Evolutionary conservation across 2,113 vertebrate species (phyloP), one percentile per base, ranked within the genome.

Genomic region (Strigops habroptila): DNA sequence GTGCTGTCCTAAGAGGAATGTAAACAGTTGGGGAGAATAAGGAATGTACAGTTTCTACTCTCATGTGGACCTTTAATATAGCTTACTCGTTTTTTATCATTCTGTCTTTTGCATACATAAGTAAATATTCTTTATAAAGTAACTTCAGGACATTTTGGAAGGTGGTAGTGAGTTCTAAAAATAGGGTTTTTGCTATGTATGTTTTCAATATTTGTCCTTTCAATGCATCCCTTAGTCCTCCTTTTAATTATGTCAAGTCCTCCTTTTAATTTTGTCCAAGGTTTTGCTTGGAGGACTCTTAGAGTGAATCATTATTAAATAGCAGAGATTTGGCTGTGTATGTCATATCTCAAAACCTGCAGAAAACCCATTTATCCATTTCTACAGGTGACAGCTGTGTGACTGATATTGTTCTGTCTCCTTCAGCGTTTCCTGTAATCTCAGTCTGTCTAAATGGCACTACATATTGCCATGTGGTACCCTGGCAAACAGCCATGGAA

Each of bases 131-230:
- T 79, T 70, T 23, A 24, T 69, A 27, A 81, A 77, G 15, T 69
- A 70, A 55, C 7, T 88, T 67, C 1, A 39, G 30, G 8, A 60
- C 6, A 14, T 39, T 82, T 76, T 73, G 21, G 31, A 77, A 71
- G 35, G 21, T 44, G 37, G 9, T 7, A 41, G 12, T 37, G 15
- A 51, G 19, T 48, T 85, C 15, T 90, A 55, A 69, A 79, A 82
- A 8, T 3, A 27, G 15, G 6, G 1, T 0, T 12, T 51, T 62
- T 68, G 27, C 33, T 76, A 4, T n/a, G 2, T 46, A 3, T 79
- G 4, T 74, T 94, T 91, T 82, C 23, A 63, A 1, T 43, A 33
- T 9, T 17, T 68, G 23, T 70, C 12, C 27, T 75, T 70, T 53
- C 12, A 6, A 52, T 85, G 7, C 37, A 82, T 71, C 15, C 78